Evolutionary conservation across 1,140 invertebrate genomes (phyloP).

Genomic region (Melipona quadrifasciata): DNA sequence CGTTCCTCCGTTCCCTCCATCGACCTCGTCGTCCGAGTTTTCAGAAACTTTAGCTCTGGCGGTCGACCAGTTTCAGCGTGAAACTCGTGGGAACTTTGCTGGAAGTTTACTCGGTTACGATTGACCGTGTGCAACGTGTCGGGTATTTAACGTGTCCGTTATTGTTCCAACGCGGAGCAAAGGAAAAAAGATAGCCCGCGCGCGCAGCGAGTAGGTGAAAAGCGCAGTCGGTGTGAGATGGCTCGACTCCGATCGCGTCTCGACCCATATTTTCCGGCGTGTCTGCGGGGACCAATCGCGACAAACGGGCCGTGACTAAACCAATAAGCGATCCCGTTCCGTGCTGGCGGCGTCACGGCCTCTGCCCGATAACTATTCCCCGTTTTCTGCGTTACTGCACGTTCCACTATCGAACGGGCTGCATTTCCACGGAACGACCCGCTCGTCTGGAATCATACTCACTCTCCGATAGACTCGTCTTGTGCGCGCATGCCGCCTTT

Average conservation of each 20-base stretch:
- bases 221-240: neutral
- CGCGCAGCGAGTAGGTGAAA: too few relatives aligned
- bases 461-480: neutral
- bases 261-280: constrained; percentile 42
- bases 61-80: too few relatives aligned
- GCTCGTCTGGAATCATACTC: neutral
- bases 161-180: too few relatives aligned
- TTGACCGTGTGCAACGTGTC: too few relatives aligned
- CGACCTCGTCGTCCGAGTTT: neutral
- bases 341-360: constrained; percentile 38
- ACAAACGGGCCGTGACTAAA: constrained; percentile 72
- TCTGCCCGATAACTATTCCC: constrained; percentile 37
- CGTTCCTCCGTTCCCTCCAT: neutral
- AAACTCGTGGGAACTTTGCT: too few relatives aligned
- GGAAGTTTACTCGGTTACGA: neutral
- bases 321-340: constrained; percentile 67
- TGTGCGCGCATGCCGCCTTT: neutral
- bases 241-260: neutral
- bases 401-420: neutral
- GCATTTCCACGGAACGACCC: constrained; percentile 7
- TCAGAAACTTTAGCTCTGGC: neutral
- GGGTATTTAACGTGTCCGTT: neutral
- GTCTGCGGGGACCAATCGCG: constrained; percentile 59
- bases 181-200: neutral
- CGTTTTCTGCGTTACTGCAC: constrained; percentile 5